Conservation (phyloP, 1,140 invertebrate species). For the Nasonia longicornis region DNA sequence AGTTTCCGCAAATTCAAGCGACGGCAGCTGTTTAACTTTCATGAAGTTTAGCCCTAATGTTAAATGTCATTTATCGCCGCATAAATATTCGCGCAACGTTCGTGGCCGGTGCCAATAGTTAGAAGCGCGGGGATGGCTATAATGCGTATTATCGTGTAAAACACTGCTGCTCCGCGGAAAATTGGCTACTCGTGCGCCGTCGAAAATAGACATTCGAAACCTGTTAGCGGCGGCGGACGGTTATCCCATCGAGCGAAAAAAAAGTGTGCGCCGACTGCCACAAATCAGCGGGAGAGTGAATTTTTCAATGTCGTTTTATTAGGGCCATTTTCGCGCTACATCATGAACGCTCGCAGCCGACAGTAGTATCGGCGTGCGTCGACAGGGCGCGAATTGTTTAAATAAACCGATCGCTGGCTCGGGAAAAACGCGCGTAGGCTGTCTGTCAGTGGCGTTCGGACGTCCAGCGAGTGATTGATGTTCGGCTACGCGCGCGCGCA, state of each 20-base stretch:
- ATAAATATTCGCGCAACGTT: neutral
- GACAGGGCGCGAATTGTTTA: slow-evolving; percentile 26
- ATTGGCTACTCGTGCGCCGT: neutral
- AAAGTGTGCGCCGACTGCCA: neutral
- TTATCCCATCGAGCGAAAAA: neutral
- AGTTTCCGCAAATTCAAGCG: slow-evolving; percentile 21
- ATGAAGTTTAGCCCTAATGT: slow-evolving; percentile 21
- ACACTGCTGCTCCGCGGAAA: neutral
- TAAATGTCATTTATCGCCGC: slow-evolving; percentile 1
- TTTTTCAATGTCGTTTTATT: slow-evolving; percentile 28
- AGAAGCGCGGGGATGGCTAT: too few relatives aligned
- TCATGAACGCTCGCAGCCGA: neutral
- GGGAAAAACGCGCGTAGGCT: slow-evolving; percentile 1
- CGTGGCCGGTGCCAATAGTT: neutral
- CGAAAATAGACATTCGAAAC: neutral
- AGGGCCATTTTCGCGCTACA: slow-evolving; percentile 10
- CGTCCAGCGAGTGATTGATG: slow-evolving; percentile 32
- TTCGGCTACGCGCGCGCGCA: neutral
- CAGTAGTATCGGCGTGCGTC: neutral
- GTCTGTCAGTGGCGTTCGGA: slow-evolving; percentile 4
- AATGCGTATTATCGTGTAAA: neutral
- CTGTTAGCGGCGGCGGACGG: too few relatives aligned
- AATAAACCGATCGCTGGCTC: slow-evolving; percentile 21
- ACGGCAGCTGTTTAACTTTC: slow-evolving; percentile 2
- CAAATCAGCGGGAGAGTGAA: neutral